Base-by-base conservation (phyloP, 2,113 vertebrate species). In the Burhinus bistriatus region DNA sequence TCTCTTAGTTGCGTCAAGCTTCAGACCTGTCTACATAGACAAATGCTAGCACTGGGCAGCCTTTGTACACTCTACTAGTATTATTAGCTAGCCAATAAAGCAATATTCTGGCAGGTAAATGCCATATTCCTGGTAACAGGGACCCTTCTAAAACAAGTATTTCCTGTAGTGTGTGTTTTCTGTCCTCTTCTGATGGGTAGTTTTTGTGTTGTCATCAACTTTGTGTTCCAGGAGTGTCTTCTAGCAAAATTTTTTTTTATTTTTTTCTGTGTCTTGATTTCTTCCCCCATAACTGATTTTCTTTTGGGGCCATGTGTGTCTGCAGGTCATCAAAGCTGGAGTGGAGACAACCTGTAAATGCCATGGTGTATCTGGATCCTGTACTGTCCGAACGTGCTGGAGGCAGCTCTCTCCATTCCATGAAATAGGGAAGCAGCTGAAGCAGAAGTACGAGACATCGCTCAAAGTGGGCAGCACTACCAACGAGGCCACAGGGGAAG, bases 341-440 rank as follows among this genome's bases (percentile, higher is more conserved):
- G 99, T 99, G 96, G 99, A 99, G 98, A 99, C 99, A 73, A 99
- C 99, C 15, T 99, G 99, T 90, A 99, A 99, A 78, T 99, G 99
- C 96, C 99, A 99, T 0, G 99, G 99, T 0, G 99, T 99, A 29
- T 99, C 99, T 0, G 99, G 99, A 23, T 99, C 99, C 36, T 99
- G 99, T 96, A 99, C 99, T 0, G 99, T 99, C 73, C 98, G 99
- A 95, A 99, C 99, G 0, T 99, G 99, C 97, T 99, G 99, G 99
- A 97, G 99, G 89, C 99, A 99, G 96, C 99, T 99, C 45, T 98
- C 98, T 6, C 99, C 99, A 23, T 99, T 99, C 98, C 99, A 99
- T 0, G 99, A 99, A 95, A 99, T 99, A 58, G 99, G 99, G 89
- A 99, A 99, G 97, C 98, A 99, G 97, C 98, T 99, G 91, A 99